Evolutionary conservation across 2,797 vertebrate species (phyloP), one percentile per base, ranked within the genome.

Genomic region (Oreochromis mossambicus): DNA sequence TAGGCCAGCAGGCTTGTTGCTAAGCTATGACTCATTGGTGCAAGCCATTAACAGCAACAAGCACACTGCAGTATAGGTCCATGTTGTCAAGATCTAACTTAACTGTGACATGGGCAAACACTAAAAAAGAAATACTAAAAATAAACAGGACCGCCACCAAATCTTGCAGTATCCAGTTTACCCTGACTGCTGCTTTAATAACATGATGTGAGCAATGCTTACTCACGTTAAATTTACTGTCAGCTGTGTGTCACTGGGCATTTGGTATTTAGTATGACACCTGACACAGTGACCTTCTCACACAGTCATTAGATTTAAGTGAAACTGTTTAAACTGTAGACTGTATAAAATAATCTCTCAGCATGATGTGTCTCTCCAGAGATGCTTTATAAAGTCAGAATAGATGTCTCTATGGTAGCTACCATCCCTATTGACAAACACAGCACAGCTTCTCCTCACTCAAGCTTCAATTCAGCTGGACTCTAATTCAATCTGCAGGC

Each of bases 21-120:
- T 95, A 93, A 92, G 93, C 89, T 92, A 90, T 93, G 92, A 94
- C 88, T 94, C 93, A 93, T 88, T 83, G 75, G 84, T 83, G 80
- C 56, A 46, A 86, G 85, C 85, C 89, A 91, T 91, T 89, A 92
- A 91, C 84, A 86, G 86, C 88, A 88, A 55, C 55, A 24, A 76
- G 80, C 88, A 84, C 81, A 87, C 78, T 87, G 87, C 83, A 81
- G 82, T 10, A 79, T 75, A 50, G 81, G 34, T 73, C 41, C 8
- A n/a, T 24, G 52, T 77, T 92, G 86, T 90, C 86, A 84, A 88
- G 86, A 84, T 87, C 75, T 38, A 85, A 83, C 83, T 86, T 79
- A 84, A 81, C 48, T 77, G 61, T 88, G 86, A 88, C 90, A 82
- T 21, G 54, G 89, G 90, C 83, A 88, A 89, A 80, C 76, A 85